Base-by-base conservation (phyloP, 2,797 vertebrate species). In the Betta splendens region DNA sequence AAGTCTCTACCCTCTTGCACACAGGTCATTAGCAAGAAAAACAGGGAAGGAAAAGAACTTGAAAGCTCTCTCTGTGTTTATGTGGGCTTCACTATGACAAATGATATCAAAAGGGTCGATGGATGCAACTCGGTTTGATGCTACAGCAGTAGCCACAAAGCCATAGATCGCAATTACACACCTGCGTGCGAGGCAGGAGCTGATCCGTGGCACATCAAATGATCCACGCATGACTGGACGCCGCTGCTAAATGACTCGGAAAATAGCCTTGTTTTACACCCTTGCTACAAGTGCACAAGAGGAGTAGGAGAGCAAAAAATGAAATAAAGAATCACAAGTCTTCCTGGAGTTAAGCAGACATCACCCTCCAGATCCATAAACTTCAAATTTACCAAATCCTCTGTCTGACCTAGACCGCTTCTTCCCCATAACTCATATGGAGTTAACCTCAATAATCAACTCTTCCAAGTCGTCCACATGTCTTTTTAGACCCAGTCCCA, bases 181-280 rank as follows among this genome's bases (percentile, higher is more conserved):
- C 87, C 87, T 88, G 87, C 86, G 84, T 53, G 75, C 78, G 74
- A 76, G 72, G 66, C 80, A 43, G 67, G 72, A 83, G 75, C 79
- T 69, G 76, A 85, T 81, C 78, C 86, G 51, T 53, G 20, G 71
- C 58, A 59, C 52, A 61, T 70, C 88, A 89, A 92, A 91, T 87
- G 87, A 90, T 84, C 89, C 87, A 63, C 62, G 35, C 78, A 64
- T 62, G 77, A 63, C 72, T 80, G 75, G 80, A 77, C 13, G 71
- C 71, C 11, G 17, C 25, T 64, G 75, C 52, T 91, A 87, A 91
- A 91, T 85, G 83, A 84, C 67, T 85, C 72, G 85, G 87, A 91
- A 92, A 89, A 87, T 85, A 79, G 74, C 73, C 20, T 29, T 3
- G 60, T 52, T 65, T 75, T 72, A 75, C 52, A 66, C 46, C 39